Percentiles rank a stretch among this genome's conserved stretches.
Evolutionary conservation across 2,888 invertebrate genomes (phyloP).

Genomic region (Auanema sp.): DNA sequence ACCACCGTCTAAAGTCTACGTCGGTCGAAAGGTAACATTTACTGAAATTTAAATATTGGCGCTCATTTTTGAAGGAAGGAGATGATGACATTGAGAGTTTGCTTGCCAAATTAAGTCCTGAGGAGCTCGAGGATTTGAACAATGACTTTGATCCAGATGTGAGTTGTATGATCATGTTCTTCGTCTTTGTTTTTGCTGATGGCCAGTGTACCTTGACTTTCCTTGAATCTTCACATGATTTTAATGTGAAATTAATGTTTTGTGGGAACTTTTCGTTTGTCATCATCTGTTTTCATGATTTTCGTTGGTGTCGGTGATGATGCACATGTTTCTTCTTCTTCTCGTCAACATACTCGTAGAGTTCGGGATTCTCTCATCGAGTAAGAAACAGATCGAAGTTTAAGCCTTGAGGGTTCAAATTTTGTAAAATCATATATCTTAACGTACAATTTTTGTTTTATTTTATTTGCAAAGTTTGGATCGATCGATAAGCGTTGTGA

Average conservation of each 20-base stretch:
- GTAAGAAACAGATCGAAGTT: too few relatives aligned
- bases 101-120: slow-evolving; percentile 85
- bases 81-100: slow-evolving; percentile 84
- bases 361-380: too few relatives aligned
- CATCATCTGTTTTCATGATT: not conserved
- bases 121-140: slow-evolving; percentile 93
- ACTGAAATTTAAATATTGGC: not conserved
- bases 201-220: not conserved
- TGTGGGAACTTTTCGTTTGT: not conserved
- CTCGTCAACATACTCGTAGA: too few relatives aligned
- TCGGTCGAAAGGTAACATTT: slow-evolving; percentile 21
- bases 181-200: too few relatives aligned
- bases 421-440: too few relatives aligned
- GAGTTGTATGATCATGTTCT: slow-evolving; percentile 44
- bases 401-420: too few relatives aligned
- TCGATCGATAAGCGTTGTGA: not conserved
- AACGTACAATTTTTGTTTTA: not conserved
- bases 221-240: not conserved
- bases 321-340: too few relatives aligned
- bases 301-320: not conserved
- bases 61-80: slow-evolving; percentile 31
- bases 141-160: slow-evolving; percentile 99
- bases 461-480: not conserved
- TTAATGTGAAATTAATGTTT: not conserved
- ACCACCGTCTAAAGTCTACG: slow-evolving; percentile 44